Base-by-base conservation (phyloP, 2,888 invertebrate genomes). In the Eupithecia inturbata region DNA sequence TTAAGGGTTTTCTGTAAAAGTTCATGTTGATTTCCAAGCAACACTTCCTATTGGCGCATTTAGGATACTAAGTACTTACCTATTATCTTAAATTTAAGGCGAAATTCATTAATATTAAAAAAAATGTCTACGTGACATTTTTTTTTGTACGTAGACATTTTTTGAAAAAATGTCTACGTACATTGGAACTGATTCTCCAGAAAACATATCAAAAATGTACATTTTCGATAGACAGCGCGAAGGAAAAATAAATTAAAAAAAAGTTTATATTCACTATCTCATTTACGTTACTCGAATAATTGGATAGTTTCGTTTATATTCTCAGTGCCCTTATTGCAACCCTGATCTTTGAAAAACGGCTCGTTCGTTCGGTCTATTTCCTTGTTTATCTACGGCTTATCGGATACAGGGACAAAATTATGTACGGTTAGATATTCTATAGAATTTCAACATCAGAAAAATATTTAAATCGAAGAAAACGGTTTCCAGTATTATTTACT, bases 301-400 rank as follows among this genome's bases (percentile, higher is more conserved):
- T 62, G 28, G 19, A 28, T 22, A 62, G 26, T 28, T 62, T 31
- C 60, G 5, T 28, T 28, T 19, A 22, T 60, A 12, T 16, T 28
- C 16, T 14, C 16, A 6, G 60, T 7, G 31, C 19, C 64, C 66
- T 39, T 22, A 39, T 41, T 66, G 19, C 66, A 66, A 39, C 66
- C 66, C 66, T 66, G 66, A 4, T 41, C 66, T 39, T 66, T 41
- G 76, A 77, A 87, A 87, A 86, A 88, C 85, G 84, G 88, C 89
- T 88, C 66, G 92, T 92, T 92, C 92, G 91, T 88, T 87, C 91
- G 88, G 91, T 89, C 92, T 93, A 92, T 93, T 93, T 91, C 88
- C 89, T 91, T 93, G 91, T 93, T 94, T 93, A 91, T 91, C 87
- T 88, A 90, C 87, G 89, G 89, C 92, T 92, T 90, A 84, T 84